Base-by-base conservation (phyloP, 2,113 vertebrate genomes). In the Alligator sinensis region DNA sequence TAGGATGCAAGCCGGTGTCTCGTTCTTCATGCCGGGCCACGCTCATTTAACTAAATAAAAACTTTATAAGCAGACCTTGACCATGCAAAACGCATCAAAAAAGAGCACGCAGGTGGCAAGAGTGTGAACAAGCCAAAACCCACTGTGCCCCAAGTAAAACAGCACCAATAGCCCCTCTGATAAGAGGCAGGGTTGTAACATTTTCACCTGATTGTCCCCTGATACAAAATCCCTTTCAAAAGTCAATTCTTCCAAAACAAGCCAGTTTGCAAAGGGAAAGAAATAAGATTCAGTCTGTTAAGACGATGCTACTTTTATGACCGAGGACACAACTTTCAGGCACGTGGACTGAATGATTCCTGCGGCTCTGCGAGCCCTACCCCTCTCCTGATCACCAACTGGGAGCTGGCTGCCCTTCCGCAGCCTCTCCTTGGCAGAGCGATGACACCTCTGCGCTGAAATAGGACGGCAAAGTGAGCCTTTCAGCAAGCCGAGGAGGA, bases 201-300 rank as follows among this genome's bases (percentile, higher is more conserved):
- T 1, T 75, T 25, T 9, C 24, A 77, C 38, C 70, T 19, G 5
- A 68, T 70, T 75, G 14, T 1, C 16, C 54, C 75, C 90, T 91
- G 25, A 93, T 86, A 77, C 59, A 68, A 92, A 89, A 55, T 64
- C 2, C 61, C 74, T 89, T 63, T 78, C 78, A 58, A 66, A 93
- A 84, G 61, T 66, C 28, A 14, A 78, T 84, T 94, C 92, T 94
- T 88, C 91, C 72, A 88, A 47, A 88, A 60, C 84, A 81, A 88
- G 3, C 28, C 72, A 68, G 30, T 82, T 90, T 87, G 80, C 79
- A 86, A 91, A 92, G 78, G 13, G 83, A 91, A 66, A 95, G 83
- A 96, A 82, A 92, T 16, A 77, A 38, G 86, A 77, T 6, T 4
- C 9, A 2, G 47, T 74, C 77, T 68, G 80, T 27, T 63, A 11